Evolutionary conservation across 1,140 invertebrate genomes (phyloP).

Genomic region (Atta texana): DNA sequence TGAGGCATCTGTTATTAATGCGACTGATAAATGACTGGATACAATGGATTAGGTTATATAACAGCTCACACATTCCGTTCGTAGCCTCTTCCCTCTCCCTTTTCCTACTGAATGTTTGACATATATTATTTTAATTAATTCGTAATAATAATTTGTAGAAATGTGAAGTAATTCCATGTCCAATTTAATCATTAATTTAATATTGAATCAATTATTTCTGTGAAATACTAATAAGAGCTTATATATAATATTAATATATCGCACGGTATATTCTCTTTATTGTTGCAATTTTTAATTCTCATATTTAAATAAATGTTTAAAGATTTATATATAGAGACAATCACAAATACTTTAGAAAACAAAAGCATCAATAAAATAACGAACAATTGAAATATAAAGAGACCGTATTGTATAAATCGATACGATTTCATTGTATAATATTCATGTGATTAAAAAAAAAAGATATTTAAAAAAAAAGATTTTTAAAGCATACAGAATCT

Average conservation of each 20-base stretch:
- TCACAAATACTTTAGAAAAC: no score
- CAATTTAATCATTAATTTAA: neutral
- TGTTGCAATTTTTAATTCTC: no score
- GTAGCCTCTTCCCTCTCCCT: neutral
- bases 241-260: no score
- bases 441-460: neutral
- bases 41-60: neutral
- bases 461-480: neutral
- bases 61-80: neutral
- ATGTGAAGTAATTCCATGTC: neutral
- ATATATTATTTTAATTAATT: neutral
- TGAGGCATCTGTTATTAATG: neutral
- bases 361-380: no score
- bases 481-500: neutral
- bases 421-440: neutral
- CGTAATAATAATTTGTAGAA: neutral
- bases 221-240: no score
- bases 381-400: neutral
- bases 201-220: neutral
- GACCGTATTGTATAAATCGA: neutral
- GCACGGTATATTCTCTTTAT: no score
- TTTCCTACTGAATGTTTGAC: neutral
- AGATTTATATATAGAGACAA: no score
- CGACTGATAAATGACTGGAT: constrained; percentile 2
- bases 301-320: no score